phyloP scores from a whole-genome alignment of 2,888 invertebrate genomes.

The Ditula angustiorana region DNA sequence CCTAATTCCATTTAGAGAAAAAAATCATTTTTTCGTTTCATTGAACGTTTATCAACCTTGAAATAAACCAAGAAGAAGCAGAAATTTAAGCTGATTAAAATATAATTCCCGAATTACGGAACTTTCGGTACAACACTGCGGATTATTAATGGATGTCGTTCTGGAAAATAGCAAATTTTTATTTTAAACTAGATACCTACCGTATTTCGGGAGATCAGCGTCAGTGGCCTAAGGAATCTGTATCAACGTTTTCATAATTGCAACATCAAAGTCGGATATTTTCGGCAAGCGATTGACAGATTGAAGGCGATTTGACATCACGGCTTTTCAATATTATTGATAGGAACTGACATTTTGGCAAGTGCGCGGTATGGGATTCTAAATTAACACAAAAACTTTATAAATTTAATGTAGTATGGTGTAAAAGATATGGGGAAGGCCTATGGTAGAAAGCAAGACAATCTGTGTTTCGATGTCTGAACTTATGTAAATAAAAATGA shows the following conservation, averaged over 20 bases:
- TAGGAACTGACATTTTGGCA: constrained; percentile 37
- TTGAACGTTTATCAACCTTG: too few species aligned
- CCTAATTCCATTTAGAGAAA: too few species aligned
- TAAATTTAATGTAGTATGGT: background rate
- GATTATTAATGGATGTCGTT: constrained; percentile 23
- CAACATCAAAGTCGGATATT: constrained; percentile 37
- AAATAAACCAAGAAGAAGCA: too few species aligned
- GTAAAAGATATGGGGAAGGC: too few species aligned
- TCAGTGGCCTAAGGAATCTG: constrained; percentile 19
- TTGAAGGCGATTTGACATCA: constrained; percentile 26
- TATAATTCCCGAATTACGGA: constrained; percentile 8
- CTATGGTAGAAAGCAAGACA: too few species aligned
- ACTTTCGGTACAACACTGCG: constrained; percentile 7
- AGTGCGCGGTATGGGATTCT: background rate
- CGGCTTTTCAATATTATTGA: constrained; percentile 21
- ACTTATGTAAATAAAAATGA: too few species aligned
- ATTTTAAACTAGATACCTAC: background rate
- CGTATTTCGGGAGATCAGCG: constrained; percentile 12
- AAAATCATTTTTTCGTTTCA: too few species aligned
- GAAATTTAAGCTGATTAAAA: background rate
- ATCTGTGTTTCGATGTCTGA: too few species aligned
- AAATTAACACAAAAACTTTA: background rate
- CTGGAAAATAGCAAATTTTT: constrained; percentile 4
- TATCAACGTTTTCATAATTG: constrained; percentile 35
- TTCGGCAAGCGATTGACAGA: constrained; percentile 33